Percentiles rank a stretch among this genome's conserved stretches.
These are phyloP conservation scores for Amphiprion clarkii DNA, from an alignment of 2,797 vertebrate genomes.

Conservation along the genomic window DNA sequence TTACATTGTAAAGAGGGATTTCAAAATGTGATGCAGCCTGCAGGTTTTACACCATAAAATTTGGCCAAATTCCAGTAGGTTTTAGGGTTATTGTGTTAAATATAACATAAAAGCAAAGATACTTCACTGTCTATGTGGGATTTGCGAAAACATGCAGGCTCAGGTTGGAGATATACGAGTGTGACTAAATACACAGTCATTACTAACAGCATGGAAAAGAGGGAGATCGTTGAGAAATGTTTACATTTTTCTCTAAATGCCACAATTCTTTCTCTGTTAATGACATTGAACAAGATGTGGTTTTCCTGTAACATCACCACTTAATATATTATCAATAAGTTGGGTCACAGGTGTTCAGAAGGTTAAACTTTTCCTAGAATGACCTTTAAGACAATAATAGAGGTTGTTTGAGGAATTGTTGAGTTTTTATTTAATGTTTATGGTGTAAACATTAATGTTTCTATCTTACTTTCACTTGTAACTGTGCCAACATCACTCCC, in stretches of 20 bases:
- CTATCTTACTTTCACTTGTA: too few species aligned
- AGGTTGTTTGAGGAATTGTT: conserved; percentile 24
- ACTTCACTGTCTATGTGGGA: background rate
- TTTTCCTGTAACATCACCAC: conserved; percentile 37
- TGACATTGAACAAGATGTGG: conserved; percentile 58
- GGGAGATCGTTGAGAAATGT: conserved; percentile 42
- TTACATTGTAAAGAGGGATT: too few species aligned
- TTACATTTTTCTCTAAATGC: conserved; percentile 44
- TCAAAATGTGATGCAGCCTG: too few species aligned
- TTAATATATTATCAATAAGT: conserved; percentile 31
- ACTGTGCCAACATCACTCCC: too few species aligned
- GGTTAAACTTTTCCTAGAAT: conserved; percentile 6
- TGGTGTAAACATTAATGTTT: too few species aligned
- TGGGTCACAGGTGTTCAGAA: conserved; percentile 8
- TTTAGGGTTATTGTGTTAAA: too few species aligned
- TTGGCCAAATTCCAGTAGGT: too few species aligned
- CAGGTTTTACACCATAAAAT: too few species aligned
- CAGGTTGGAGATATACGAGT: background rate
- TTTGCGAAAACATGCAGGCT: background rate
- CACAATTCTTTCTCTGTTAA: conserved; percentile 30
- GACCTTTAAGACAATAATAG: conserved; percentile 46
- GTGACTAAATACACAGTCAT: conserved; percentile 23
- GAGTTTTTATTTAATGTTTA: background rate
- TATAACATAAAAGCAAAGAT: too few species aligned
- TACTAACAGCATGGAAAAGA: conserved; percentile 24